phyloP scores from a whole-genome alignment of 2,888 invertebrate species.

The Trachelus tabidus region DNA sequence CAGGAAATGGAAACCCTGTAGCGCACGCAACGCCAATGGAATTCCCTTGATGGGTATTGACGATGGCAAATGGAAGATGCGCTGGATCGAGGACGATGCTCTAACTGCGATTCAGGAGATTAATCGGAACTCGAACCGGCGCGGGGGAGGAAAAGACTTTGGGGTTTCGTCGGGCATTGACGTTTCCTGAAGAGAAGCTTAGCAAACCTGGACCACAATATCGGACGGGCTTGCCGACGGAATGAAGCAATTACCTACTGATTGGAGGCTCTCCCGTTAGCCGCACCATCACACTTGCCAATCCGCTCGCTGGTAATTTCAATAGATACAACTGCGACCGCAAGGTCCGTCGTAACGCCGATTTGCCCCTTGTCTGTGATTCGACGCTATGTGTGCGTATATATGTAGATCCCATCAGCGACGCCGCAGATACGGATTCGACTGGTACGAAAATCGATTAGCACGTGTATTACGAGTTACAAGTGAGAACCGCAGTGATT shows the following conservation, averaged over 20 bases:
- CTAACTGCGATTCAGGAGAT: neutral
- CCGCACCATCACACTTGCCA: slow-evolving; percentile 58
- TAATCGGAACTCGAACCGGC: neutral
- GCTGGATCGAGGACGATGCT: neutral
- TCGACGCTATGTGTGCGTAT: neutral
- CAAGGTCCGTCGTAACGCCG: slow-evolving; percentile 49
- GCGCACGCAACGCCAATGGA: neutral
- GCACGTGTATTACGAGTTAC: slow-evolving; percentile 32
- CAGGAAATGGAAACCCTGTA: neutral
- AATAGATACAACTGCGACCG: slow-evolving; percentile 57
- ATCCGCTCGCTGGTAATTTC: slow-evolving; percentile 58
- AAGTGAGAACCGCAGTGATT: slow-evolving; percentile 19
- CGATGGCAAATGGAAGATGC: neutral
- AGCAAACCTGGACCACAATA: neutral
- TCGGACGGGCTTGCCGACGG: slow-evolving; percentile 36
- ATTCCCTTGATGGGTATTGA: neutral
- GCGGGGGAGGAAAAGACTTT: slow-evolving; percentile 8
- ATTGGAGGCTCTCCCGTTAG: slow-evolving; percentile 58
- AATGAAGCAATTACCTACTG: slow-evolving; percentile 64
- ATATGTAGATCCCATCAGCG: slow-evolving; percentile 29
- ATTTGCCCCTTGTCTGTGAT: slow-evolving; percentile 34
- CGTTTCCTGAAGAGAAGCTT: slow-evolving; percentile 13
- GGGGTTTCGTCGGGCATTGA: slow-evolving; percentile 18
- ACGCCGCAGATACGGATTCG: slow-evolving; percentile 13
- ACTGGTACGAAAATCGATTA: slow-evolving; percentile 20